Conservation (phyloP, 2,888 invertebrate genomes). For the Leptopterna dolabrata region DNA sequence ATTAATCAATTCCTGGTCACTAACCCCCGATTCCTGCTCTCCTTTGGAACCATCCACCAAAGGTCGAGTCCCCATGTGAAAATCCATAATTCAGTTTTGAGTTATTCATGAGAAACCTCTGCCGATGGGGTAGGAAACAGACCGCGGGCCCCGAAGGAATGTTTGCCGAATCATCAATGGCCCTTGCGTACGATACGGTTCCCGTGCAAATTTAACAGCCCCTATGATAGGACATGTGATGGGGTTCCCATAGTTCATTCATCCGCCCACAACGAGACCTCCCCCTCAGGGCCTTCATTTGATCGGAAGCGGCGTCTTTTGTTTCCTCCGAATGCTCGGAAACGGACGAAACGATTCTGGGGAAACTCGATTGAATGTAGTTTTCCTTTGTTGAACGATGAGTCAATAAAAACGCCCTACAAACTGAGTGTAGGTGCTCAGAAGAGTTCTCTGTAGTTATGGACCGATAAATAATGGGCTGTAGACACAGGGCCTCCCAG, state of each 20-base stretch:
- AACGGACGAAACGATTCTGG: no score
- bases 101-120: neutral
- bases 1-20: no score
- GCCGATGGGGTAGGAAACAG: neutral
- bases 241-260: neutral
- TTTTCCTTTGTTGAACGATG: no score
- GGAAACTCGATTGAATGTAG: no score
- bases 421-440: no score
- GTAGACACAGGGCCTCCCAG: no score
- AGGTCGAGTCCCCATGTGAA: neutral
- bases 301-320: neutral
- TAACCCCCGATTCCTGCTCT: neutral
- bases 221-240: neutral
- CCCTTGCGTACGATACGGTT: neutral
- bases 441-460: no score
- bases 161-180: neutral
- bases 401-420: no score
- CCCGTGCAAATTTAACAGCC: neutral
- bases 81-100: neutral
- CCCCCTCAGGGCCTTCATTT: neutral
- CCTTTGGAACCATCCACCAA: neutral
- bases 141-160: neutral
- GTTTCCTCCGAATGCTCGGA: neutral
- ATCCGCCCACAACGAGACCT: neutral
- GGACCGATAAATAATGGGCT: no score